Conservation (phyloP, 1,140 invertebrate genomes). For the Drosophila miranda region DNA sequence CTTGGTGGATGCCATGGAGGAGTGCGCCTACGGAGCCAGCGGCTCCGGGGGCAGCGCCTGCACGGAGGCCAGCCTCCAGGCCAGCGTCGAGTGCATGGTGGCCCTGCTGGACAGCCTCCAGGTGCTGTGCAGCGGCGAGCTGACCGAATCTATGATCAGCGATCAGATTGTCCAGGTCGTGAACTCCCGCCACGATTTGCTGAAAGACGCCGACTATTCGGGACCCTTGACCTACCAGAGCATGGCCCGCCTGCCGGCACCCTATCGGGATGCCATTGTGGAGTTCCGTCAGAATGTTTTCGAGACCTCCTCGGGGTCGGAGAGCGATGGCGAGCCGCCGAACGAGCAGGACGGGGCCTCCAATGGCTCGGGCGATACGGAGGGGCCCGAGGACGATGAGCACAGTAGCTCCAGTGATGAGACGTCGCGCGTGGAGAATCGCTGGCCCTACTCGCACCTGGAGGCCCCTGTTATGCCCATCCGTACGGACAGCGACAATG, state of each 20-base stretch:
- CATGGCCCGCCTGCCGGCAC: constrained; percentile 90
- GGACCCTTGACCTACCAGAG: constrained; percentile 92
- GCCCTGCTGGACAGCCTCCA: constrained; percentile 92
- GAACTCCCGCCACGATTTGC: constrained; percentile 87
- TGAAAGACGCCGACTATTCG: constrained; percentile 92
- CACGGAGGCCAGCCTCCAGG: constrained; percentile 88
- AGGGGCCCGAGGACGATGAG: constrained; percentile 86
- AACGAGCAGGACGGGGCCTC: constrained; percentile 83
- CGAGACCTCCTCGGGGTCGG: constrained; percentile 84
- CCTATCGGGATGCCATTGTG: constrained; percentile 86
- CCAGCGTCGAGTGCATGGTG: constrained; percentile 92
- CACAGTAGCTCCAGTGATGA: constrained; percentile 80
- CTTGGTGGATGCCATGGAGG: constrained; percentile 95
- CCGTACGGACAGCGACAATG: constrained; percentile 75
- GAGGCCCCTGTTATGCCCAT: constrained; percentile 79
- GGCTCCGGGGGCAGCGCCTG: constrained; percentile 83
- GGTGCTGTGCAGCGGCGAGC: constrained; percentile 88
- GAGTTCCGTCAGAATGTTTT: constrained; percentile 84
- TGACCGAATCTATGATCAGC: constrained; percentile 84
- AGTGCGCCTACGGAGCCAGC: constrained; percentile 86
- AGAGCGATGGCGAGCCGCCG: constrained; percentile 84
- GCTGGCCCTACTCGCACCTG: constrained; percentile 80
- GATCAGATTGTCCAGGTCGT: constrained; percentile 85
- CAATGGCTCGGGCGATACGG: constrained; percentile 88
- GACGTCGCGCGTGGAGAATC: constrained; percentile 74